Evolutionary conservation across 2,797 vertebrate species (phyloP).

Genomic region (Danio choprae): DNA sequence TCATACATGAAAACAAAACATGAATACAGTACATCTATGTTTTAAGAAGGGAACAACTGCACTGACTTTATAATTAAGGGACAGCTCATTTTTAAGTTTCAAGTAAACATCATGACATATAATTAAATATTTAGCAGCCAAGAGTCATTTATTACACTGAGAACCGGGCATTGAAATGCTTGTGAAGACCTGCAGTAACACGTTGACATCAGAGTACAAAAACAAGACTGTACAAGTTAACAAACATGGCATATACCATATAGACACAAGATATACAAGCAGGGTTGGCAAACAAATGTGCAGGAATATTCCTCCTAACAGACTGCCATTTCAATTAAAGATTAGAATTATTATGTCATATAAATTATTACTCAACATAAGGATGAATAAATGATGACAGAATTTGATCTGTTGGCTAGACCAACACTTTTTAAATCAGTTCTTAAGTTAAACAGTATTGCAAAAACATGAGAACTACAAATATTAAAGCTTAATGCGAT

Average conservation of each 20-base stretch:
- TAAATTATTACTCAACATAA: background rate
- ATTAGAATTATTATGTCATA: too few species aligned
- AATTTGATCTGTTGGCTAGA: background rate
- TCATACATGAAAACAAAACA: too few species aligned
- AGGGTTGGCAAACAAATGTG: background rate
- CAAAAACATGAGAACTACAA: background rate
- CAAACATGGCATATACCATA: too few species aligned
- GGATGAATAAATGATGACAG: background rate
- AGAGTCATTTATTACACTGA: too few species aligned
- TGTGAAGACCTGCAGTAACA: too few species aligned
- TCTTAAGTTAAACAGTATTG: background rate
- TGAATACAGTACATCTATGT: too few species aligned
- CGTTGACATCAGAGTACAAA: too few species aligned
- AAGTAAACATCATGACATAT: background rate
- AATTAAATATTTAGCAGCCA: background rate
- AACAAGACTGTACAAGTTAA: too few species aligned
- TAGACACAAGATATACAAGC: background rate
- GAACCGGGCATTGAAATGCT: too few species aligned
- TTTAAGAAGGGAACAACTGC: too few species aligned
- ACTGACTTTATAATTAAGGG: background rate
- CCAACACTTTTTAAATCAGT: background rate
- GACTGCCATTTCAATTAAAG: background rate
- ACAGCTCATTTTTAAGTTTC: background rate
- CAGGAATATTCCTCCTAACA: background rate
- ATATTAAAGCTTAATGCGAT: too few species aligned